phyloP scores from a whole-genome alignment of 2,797 vertebrate genomes.

The Poliocrania exsul region DNA sequence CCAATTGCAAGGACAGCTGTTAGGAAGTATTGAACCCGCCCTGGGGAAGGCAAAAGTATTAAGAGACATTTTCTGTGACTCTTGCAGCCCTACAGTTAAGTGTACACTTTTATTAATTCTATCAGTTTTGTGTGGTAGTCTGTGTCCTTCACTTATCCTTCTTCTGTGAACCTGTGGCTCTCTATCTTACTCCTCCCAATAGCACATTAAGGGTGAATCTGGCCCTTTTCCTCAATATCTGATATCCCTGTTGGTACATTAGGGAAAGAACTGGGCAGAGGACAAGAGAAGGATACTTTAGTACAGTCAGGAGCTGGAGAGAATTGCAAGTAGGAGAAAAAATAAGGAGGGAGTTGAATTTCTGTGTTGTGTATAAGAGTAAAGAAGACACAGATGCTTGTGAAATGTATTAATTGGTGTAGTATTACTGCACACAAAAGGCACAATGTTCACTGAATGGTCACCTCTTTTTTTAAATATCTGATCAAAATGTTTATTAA shows the following conservation, averaged over 20 bases:
- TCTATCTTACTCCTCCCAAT: background rate
- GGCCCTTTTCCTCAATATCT: background rate
- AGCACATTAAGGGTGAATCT: background rate
- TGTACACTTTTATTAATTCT: background rate
- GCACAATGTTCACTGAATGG: background rate
- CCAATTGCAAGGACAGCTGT: background rate
- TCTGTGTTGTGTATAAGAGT: background rate
- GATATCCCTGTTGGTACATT: background rate
- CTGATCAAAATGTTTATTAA: background rate
- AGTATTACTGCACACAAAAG: background rate
- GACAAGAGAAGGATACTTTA: background rate
- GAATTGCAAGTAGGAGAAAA: background rate
- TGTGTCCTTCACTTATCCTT: background rate
- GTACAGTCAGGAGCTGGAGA: background rate
- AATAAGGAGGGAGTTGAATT: background rate
- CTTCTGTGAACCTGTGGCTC: background rate
- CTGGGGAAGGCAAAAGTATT: background rate
- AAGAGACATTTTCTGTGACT: background rate
- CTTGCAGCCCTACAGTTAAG: background rate
- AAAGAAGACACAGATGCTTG: background rate
- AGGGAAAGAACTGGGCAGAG: background rate
- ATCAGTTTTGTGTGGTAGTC: background rate
- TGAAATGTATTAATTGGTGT: background rate
- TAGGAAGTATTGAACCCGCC: background rate
- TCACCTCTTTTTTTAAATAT: background rate